Conservation (phyloP, 2,113 vertebrate genomes). For the Psilopogon haemacephalus region DNA sequence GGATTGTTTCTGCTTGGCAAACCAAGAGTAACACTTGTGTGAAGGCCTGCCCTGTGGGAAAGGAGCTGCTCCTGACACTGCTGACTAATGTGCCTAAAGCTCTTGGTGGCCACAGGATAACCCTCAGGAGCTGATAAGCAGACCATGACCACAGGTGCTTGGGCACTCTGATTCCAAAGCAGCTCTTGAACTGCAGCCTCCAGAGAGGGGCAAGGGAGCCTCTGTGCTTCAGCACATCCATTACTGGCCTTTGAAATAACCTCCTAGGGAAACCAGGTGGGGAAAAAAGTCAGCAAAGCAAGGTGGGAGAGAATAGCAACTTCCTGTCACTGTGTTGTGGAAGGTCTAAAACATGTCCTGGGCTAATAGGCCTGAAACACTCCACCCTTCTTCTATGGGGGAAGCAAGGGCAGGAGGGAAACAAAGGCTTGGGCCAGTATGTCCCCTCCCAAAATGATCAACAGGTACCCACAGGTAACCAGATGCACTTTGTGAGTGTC, state of each 20-base stretch:
- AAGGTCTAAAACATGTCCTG: too few species aligned
- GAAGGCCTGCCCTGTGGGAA: background rate
- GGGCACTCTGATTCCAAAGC: background rate
- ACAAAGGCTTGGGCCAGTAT: too few species aligned
- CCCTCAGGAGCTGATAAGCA: background rate
- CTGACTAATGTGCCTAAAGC: background rate
- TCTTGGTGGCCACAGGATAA: background rate
- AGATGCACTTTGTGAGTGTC: too few species aligned
- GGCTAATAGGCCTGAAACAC: too few species aligned
- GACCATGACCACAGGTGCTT: fast-evolving
- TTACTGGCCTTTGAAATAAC: background rate
- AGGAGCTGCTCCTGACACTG: background rate
- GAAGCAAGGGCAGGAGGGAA: too few species aligned
- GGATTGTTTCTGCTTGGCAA: background rate
- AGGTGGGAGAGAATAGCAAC: background rate
- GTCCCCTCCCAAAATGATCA: too few species aligned
- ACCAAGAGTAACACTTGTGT: background rate
- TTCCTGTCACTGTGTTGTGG: too few species aligned
- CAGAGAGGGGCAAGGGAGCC: background rate
- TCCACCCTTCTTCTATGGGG: too few species aligned
- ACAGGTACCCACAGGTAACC: too few species aligned
- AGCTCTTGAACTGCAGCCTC: fast-evolving
- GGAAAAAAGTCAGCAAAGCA: fast-evolving
- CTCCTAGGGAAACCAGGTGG: background rate
- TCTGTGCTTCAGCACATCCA: background rate